Evolutionary conservation across 2,797 vertebrate genomes (phyloP), one percentile per base, ranked within the genome.

Genomic region (Zonotrichia albicollis): DNA sequence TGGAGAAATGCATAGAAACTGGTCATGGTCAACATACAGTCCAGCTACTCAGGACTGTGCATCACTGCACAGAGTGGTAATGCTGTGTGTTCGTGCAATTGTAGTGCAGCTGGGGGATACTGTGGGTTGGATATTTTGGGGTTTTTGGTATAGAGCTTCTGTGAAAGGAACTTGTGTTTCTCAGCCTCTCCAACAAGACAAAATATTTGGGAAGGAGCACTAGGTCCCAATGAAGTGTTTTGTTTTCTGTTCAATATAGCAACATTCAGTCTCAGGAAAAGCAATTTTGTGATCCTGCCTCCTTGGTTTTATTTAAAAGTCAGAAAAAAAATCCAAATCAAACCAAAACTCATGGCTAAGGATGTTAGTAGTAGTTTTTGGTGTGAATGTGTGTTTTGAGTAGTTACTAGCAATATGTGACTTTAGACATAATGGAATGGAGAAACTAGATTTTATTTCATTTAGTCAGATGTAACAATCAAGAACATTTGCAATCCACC

Each of bases 391-490:
- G 9, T 85, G 25, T 84, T 90, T 84, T 67, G 42, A 91, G 71
- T 42, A 62, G 50, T 64, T 81, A 38, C 40, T 53, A 57, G 82
- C 0, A 3, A 61, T 72, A 91, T 60, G 30, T 94, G 94, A 84
- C 76, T 93, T 95, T 91, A 94, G 93, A 57, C 45, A 22, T 61
- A 94, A 86, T 46, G 40, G n/a, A 86, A 60, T 64, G 25, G 38
- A 45, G 70, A 94, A 96, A 86, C 34, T 50, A 73, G 66, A 64
- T 91, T 94, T 88, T 86, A 53, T 93, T 95, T 93, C 21, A 19
- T 93, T 92, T 91, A 90, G 45, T 38, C 67, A 79, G 51, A 71
- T 90, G 70, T 58, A 93, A 91, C 40, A 76, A 78, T 90, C 83
- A 88, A 86, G 79, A 86, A 53, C 15, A 46, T 51, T 94, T 89